Base-by-base conservation (phyloP, 2,113 vertebrate genomes). In the Echinops telfairi region DNA sequence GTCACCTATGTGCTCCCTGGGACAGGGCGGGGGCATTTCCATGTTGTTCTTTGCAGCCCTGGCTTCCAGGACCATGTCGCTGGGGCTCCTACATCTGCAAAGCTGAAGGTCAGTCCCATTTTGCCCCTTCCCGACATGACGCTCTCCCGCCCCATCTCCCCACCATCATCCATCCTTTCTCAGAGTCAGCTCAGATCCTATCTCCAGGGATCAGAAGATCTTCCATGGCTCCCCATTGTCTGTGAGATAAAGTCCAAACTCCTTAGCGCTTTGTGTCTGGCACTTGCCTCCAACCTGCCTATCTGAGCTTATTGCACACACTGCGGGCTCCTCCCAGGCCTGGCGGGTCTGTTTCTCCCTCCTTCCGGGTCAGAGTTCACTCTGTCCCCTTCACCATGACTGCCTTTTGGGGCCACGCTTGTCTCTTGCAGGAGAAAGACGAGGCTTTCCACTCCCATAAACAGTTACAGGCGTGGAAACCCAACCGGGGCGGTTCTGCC, bases 201-300 rank as follows among this genome's bases (percentile, higher is more conserved):
- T 75, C 85, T 89, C 68, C 27, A 84, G 2, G 15, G 31, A 94
- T 85, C 64, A 71, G 70, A 78, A 92, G 43, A 25, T 79, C 87
- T 84, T 66, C 88, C 20, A 16, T 33, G 94, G 92, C 96, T 96
- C 97, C 95, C 88, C 64, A 33, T 23, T 96, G 96, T 97, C 96
- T 97, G 85, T 92, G 90, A 93, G 88, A 90, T 85, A 75, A 96
- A 96, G 96, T 95, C 95, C 95, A 95, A 89, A 90, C 47, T 83
- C 92, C 85, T 86, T 62, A 17, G 33, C 23, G 16, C 9, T 38
- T 60, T 31, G 19, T 1, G 47, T 40, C 78, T 88, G 93, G 76
- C 0, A 8, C 81, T 89, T 31, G 77, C 64, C 71, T 94, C 94
- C 43, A 58, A 79, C 64, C 38, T 93, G 73, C 75, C 79, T 90